Percentiles rank a stretch among this genome's conserved stretches.
These are phyloP conservation scores for Bilobella aurantiaca DNA, from an alignment of 1,140 invertebrate species.

Conservation along the genomic window DNA sequence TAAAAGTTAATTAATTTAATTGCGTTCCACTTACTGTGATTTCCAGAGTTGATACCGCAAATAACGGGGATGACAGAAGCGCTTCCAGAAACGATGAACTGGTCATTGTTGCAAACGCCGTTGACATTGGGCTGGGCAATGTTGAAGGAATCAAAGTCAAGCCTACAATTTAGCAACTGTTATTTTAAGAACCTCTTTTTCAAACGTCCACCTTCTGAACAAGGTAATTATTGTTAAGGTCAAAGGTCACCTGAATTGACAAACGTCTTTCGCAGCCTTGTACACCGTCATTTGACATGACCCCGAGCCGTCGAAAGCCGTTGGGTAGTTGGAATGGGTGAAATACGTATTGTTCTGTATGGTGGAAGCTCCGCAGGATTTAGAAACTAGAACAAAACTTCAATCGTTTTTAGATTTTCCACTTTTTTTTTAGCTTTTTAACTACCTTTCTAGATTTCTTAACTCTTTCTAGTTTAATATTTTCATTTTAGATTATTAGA, in stretches of 20 bases:
- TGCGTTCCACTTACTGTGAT: slow-evolving; percentile 59
- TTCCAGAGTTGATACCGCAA: slow-evolving; percentile 67
- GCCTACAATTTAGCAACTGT: too few species aligned
- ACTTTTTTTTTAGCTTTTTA: too few species aligned
- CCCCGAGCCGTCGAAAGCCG: slow-evolving; percentile 58
- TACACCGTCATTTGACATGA: slow-evolving; percentile 70
- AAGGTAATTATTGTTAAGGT: background rate
- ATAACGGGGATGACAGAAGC: slow-evolving; percentile 61
- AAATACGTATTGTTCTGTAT: slow-evolving; percentile 72
- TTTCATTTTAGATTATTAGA: too few species aligned
- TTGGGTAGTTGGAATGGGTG: slow-evolving; percentile 66
- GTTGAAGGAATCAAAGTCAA: slow-evolving; percentile 68
- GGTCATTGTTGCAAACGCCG: slow-evolving; percentile 69
- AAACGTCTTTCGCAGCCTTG: slow-evolving; percentile 62
- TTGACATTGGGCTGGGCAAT: slow-evolving; percentile 62
- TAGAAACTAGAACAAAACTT: slow-evolving; percentile 49
- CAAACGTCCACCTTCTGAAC: background rate
- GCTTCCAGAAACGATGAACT: slow-evolving; percentile 71
- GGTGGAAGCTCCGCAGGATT: slow-evolving; percentile 61
- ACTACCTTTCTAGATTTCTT: too few species aligned
- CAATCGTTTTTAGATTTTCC: too few species aligned
- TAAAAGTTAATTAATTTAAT: background rate
- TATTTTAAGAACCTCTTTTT: background rate
- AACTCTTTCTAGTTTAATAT: too few species aligned
- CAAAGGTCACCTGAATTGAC: slow-evolving; percentile 61